Percentiles rank a stretch among this genome's conserved stretches.
Conservation (phyloP, 1,140 invertebrate genomes). For the Onthophagus taurus region DNA sequence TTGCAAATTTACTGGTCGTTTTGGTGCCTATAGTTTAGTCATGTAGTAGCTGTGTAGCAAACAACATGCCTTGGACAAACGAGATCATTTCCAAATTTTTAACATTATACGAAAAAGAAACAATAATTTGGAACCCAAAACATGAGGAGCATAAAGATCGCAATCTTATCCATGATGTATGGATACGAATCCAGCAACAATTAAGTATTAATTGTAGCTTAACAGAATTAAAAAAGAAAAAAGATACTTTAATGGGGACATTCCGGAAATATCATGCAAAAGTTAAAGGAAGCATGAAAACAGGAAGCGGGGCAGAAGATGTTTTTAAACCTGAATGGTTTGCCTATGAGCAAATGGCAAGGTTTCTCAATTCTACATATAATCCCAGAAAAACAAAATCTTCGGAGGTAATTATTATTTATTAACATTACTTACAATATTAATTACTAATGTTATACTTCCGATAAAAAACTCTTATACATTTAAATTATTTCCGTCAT, state of each 20-base stretch:
- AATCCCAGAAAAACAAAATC: too few species aligned
- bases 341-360: constrained; percentile 21
- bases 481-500: too few species aligned
- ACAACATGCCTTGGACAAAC: constrained; percentile 12
- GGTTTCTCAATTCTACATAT: too few species aligned
- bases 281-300: constrained; percentile 17
- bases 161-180: constrained; percentile 15
- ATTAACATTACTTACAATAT: too few species aligned
- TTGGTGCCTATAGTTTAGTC: too few species aligned
- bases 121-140: constrained; percentile 15
- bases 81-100: constrained; percentile 16
- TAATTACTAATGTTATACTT: too few species aligned
- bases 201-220: constrained; percentile 10
- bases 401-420: too few species aligned
- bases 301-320: constrained; percentile 13
- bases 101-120: constrained; percentile 15
- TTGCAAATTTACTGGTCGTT: too few species aligned
- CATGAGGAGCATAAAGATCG: constrained; percentile 13
- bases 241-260: constrained; percentile 28
- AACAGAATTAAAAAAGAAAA: constrained; percentile 26
- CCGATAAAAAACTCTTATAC: too few species aligned
- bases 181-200: constrained; percentile 13
- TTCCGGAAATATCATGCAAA: constrained; percentile 18
- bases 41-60: too few species aligned
- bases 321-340: constrained; percentile 25